Base-by-base conservation (phyloP, 2,888 invertebrate genomes). In the Lypha dubia region DNA sequence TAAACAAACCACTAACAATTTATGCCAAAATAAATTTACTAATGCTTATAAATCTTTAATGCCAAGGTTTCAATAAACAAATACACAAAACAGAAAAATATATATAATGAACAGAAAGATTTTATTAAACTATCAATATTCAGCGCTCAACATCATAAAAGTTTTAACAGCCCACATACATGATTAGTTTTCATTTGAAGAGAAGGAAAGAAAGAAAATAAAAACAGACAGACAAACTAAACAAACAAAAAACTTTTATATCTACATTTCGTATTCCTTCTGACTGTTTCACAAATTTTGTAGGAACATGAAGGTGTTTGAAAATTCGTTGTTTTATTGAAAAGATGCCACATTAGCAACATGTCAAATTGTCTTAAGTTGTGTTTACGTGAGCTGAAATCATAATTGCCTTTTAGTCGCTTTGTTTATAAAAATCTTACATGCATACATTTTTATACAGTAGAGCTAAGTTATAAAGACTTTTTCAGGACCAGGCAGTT, bases 311-410 rank as follows among this genome's bases (percentile, higher is more conserved):
- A 1, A 44, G 44, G 44, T 63, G 63, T 28, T 15, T n/a, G 7
- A 32, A 13, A 20, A 24, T 38, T 15, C 13, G 20, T 62, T 60
- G 15, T 71, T 49, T 62, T 83, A 77, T 83, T 77, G 76, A 77
- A 83, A 77, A 77, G 44, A 83, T 68, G 83, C 77, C 83, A 73
- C 73, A 68, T 83, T 83, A 83, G 77, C 77, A 83, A 62, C 83
- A 83, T 83, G 83, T 83, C 83, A 83, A 82, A 82, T 76, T 82
- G 76, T 82, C 82, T 82, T 77, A 83, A 83, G 71, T 77, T 83
- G 73, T 77, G 67, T 74, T 77, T 75, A 85, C 85, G 85, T 85
- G 85, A 85, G 79, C 73, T 35, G 79, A 85, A 85, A 82, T 76
- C 73, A 76, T 49, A n/a, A 49, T 49, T 46, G 1, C 20, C 49